Percentiles rank a stretch among this genome's conserved stretches.
Evolutionary conservation across 1,140 invertebrate genomes (phyloP).

Genomic region (Microplitis mediator): DNA sequence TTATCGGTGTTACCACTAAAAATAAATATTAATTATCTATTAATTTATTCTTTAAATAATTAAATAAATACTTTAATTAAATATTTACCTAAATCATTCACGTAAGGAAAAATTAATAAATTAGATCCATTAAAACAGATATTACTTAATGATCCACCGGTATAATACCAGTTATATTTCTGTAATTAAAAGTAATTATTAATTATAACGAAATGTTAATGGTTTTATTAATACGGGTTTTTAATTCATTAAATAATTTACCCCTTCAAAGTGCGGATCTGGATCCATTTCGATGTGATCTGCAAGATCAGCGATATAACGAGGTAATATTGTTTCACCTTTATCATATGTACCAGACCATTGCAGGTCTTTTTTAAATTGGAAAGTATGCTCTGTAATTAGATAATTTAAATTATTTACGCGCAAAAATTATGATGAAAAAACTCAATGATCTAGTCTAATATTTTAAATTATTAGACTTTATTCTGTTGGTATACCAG

Average conservation of each 20-base stretch:
- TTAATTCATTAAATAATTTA: constrained; percentile 26
- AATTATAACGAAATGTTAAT: constrained; percentile 23
- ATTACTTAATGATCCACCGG: constrained; percentile 50
- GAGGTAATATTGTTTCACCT: constrained; percentile 38
- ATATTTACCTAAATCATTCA: constrained; percentile 45
- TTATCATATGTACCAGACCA: constrained; percentile 29
- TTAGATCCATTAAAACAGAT: constrained; percentile 36
- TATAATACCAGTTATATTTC: constrained; percentile 59
- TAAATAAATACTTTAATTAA: neutral
- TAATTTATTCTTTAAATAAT: constrained; percentile 6
- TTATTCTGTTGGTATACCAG: too few relatives aligned
- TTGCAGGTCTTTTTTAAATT: constrained; percentile 37
- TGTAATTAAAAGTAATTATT: constrained; percentile 15
- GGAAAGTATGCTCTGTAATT: constrained; percentile 30
- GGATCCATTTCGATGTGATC: constrained; percentile 54
- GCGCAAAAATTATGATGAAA: too few relatives aligned
- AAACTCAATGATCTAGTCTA: too few relatives aligned
- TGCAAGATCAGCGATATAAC: constrained; percentile 49
- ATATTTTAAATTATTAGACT: too few relatives aligned
- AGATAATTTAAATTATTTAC: too few relatives aligned
- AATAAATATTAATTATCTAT: constrained; percentile 10
- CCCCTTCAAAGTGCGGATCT: constrained; percentile 56
- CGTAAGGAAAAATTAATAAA: constrained; percentile 54
- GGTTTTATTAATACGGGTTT: neutral
- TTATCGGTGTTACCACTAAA: constrained; percentile 44